These are phyloP conservation scores for Coenobita brevimanus DNA, from an alignment of 1,140 invertebrate genomes.

Conservation along the genomic window DNA sequence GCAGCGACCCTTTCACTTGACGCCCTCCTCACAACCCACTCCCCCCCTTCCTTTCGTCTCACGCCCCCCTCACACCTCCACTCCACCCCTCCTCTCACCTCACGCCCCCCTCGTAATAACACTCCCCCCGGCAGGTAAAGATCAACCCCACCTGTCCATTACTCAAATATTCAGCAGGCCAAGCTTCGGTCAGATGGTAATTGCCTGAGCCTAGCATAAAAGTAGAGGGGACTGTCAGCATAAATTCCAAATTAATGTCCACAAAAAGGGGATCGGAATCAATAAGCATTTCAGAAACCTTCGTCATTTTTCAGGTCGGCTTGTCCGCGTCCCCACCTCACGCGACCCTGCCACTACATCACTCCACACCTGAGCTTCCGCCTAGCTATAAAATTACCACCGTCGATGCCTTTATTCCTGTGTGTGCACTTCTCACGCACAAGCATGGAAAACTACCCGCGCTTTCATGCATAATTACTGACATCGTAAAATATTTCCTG, in stretches of 20 bases:
- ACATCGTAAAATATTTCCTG: too few species aligned
- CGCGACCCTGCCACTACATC: background rate
- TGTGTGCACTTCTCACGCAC: background rate
- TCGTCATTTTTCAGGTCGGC: conserved; percentile 46
- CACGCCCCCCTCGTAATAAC: background rate
- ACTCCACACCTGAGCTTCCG: conserved; percentile 1
- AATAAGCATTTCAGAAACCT: conserved; percentile 58
- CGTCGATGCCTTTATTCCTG: background rate
- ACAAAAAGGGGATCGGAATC: conserved; percentile 57
- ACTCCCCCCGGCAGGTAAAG: background rate
- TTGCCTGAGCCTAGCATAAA: conserved; percentile 56
- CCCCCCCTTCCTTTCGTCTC: background rate
- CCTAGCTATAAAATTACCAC: background rate
- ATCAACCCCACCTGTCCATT: background rate
- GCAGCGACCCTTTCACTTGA: too few species aligned
- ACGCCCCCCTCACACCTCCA: background rate
- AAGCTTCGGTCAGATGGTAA: conserved; percentile 36
- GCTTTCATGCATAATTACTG: background rate
- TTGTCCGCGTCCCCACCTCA: background rate
- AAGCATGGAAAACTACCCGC: background rate
- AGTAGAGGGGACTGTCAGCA: conserved; percentile 64
- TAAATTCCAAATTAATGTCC: conserved; percentile 64
- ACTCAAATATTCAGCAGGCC: conserved; percentile 23
- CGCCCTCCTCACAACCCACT: background rate
- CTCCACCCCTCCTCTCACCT: background rate